Evolutionary conservation across 2,113 vertebrate species (phyloP).

Genomic region (Donacobius atricapilla): DNA sequence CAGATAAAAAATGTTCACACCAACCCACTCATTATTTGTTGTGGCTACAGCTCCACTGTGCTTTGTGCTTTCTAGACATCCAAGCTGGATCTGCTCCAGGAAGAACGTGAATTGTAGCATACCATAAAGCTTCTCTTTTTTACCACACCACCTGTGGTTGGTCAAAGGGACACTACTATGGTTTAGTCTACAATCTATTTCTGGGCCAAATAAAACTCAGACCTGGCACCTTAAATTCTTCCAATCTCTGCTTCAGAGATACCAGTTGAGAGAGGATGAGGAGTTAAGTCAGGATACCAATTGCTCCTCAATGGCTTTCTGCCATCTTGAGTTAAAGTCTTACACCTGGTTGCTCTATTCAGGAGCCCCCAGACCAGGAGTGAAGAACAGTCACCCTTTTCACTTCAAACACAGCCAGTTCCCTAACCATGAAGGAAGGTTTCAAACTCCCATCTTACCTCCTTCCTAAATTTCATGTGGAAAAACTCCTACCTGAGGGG

Average conservation of each 20-base stretch:
- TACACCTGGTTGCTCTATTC: neutral
- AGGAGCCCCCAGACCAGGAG: neutral
- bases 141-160: neutral
- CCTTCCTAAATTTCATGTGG: neutral
- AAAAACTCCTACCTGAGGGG: neutral
- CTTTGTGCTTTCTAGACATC: slow-evolving; percentile 4
- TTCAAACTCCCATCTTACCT: neutral
- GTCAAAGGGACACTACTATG: neutral
- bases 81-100: neutral
- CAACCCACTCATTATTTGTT: slow-evolving; percentile 24
- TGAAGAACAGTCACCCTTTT: neutral
- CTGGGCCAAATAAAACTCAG: neutral
- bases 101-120: neutral
- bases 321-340: neutral
- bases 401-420: neutral
- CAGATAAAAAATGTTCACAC: slow-evolving; percentile 41
- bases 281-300: neutral
- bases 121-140: neutral
- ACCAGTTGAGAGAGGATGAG: neutral
- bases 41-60: neutral
- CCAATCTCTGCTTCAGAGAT: neutral
- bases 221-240: neutral
- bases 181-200: neutral
- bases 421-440: neutral
- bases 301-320: neutral